Conservation (phyloP, 2,113 vertebrate species). For the Prinia subflava region DNA sequence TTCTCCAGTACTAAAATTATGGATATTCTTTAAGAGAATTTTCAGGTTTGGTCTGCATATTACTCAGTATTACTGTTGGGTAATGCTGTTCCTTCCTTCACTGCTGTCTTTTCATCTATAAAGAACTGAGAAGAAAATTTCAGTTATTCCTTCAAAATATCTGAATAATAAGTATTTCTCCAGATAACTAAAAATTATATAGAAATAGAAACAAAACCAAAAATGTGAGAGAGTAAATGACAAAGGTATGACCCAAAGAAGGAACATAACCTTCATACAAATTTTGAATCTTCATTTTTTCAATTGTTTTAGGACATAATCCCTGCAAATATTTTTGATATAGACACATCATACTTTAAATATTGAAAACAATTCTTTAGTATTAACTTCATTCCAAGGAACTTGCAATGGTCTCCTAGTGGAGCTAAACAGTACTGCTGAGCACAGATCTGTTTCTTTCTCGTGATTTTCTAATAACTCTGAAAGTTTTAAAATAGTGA, state of each 20-base stretch:
- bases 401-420: fast-evolving
- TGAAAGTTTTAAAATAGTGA: background rate
- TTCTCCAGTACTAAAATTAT: background rate
- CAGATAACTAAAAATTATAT: background rate
- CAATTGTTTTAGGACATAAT: background rate
- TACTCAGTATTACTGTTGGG: background rate
- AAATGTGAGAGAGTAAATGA: background rate
- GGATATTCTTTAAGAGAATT: background rate
- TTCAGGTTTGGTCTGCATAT: background rate
- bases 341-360: background rate
- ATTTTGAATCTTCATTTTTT: background rate
- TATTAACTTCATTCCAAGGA: background rate
- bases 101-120: fast-evolving
- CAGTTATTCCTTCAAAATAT: background rate
- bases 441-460: background rate
- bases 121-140: background rate
- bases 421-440: background rate
- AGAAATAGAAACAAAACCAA: background rate
- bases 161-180: background rate
- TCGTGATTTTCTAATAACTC: background rate
- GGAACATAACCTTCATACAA: background rate
- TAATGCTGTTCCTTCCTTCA: background rate
- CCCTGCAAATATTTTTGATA: background rate
- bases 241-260: fast-evolving
- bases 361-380: background rate